Evolutionary conservation across 2,888 invertebrate species (phyloP).

Genomic region (Platynereis dumerilii): DNA sequence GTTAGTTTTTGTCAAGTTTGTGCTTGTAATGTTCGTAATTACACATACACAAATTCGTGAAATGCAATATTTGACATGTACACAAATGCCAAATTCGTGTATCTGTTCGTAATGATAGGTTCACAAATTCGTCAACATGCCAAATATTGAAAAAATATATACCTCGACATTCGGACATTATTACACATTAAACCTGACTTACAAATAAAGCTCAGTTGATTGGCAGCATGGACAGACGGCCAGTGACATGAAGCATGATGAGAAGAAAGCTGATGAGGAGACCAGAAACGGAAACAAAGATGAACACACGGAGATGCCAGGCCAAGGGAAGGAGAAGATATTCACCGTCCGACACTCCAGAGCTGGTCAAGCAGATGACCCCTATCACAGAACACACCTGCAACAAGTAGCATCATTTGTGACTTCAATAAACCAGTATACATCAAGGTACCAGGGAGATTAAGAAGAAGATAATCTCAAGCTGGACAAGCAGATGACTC

Average conservation of each 20-base stretch:
- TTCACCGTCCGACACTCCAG: constrained; percentile 41
- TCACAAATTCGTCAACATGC: no score
- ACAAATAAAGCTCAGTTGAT: constrained; percentile 49
- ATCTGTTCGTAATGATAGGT: no score
- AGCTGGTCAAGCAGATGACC: constrained; percentile 42
- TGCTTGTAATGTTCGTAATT: no score
- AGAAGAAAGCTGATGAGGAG: constrained; percentile 38
- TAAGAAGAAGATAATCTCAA: constrained; percentile 37
- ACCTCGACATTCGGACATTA: no score
- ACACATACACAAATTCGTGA: no score
- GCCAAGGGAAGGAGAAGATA: constrained; percentile 44
- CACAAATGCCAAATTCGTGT: no score
- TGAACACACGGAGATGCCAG: constrained; percentile 51
- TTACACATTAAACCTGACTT: constrained; percentile 34
- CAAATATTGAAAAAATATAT: no score
- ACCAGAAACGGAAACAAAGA: constrained; percentile 45
- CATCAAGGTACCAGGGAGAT: no score
- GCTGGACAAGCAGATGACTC: constrained; percentile 43
- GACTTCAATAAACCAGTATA: no score
- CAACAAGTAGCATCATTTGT: constrained; percentile 20
- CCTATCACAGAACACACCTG: constrained; percentile 44
- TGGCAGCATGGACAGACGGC: constrained; percentile 40
- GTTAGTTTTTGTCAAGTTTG: no score
- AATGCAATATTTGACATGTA: no score
- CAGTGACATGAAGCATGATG: constrained; percentile 41